Base-by-base conservation (phyloP, 2,113 vertebrate species). In the Coregonus clupeaformis region DNA sequence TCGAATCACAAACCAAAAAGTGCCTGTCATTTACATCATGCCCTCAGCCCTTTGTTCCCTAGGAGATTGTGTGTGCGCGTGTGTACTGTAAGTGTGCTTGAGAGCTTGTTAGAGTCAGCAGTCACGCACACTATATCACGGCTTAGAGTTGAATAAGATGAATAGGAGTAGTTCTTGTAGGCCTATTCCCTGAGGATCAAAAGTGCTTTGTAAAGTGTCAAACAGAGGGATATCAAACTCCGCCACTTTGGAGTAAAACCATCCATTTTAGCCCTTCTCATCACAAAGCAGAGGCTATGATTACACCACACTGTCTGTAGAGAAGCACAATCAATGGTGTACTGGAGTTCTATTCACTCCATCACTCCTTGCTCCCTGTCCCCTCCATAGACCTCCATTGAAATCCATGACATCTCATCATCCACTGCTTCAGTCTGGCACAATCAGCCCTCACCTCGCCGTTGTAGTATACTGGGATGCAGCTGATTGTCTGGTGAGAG, bases 11-110 rank as follows among this genome's bases (percentile, higher is more conserved):
- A 87, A 86, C 90, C 87, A 89, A 92, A 95, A 95, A 96, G 93
- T 90, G 92, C 89, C 89, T 93, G 93, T 92, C 91, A 92, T 94
- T 94, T 94, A 90, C 93, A 93, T 86, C 81, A 92, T 81, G 83
- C 89, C 88, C 92, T 92, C 75, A 91, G 52, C 89, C 87, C 75
- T 86, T 80, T 18, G 80, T 80, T 91, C 92, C 85, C 87, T 87
- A 86, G 89, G 57, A 88, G 91, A 85, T 88, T 84, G 88, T 84
- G 79, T 86, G 27, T 42, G 36, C 2, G 9, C 36, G 2, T 11
- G 36, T 42, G 9, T 11, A 42, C 68, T 59, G 67, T 72, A 27
- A 82, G 87, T 90, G 69, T 30, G 47, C 9, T 16, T 55, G 22
- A 47, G 32, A 9, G 12, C 3, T 22, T 25, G 74, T 65, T n/a